Evolutionary conservation across 1,140 invertebrate species (phyloP), one percentile per base, ranked within the genome.

Genomic region (Drosophila nebulosa): DNA sequence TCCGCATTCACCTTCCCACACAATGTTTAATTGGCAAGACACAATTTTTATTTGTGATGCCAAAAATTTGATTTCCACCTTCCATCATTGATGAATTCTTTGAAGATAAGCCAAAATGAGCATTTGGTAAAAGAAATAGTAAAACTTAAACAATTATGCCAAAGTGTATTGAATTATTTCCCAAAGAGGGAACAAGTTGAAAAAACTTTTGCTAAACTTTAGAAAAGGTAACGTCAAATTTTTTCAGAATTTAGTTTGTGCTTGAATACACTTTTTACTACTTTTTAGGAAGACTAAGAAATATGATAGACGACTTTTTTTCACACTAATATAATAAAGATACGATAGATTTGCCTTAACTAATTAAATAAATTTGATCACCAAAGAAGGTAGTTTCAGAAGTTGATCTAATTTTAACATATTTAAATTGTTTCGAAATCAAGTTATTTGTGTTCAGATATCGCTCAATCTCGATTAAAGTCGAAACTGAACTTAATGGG

Each of bases 31-130:
- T 32, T 65, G 26, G 53, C 32, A 57, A 61, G 22, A 4, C 27
- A 36, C 24, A 65, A 79, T 76, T 65, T 78, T 74, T 70, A 50
- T 77, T 63, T 71, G 35, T 39, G 85, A 80, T 85, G 85, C 85
- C 85, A 75, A 70, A n/a, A 46, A 10, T 21, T 21, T 46, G n/a
- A 21, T 21, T 46, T 50, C 22, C 50, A 42, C 80, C 80, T 89
- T 73, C 36, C 30, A 59, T 69, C 32, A 61, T 70, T 78, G 84
- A 89, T 89, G 84, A 70, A 89, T 85, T 78, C 80, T 89, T 89
- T 89, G 85, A 84, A 78, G 84, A 89, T 89, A 89, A 73, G 53
- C 4, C 21, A 61, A 60, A 60, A 66, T 46, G 16, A 18, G 16
- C 9, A 66, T 14, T 6, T 21, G 6, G 1, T 14, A 14, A 1